These are phyloP conservation scores for Augochlora pura DNA, from an alignment of 1,140 invertebrate genomes.

Conservation along the genomic window DNA sequence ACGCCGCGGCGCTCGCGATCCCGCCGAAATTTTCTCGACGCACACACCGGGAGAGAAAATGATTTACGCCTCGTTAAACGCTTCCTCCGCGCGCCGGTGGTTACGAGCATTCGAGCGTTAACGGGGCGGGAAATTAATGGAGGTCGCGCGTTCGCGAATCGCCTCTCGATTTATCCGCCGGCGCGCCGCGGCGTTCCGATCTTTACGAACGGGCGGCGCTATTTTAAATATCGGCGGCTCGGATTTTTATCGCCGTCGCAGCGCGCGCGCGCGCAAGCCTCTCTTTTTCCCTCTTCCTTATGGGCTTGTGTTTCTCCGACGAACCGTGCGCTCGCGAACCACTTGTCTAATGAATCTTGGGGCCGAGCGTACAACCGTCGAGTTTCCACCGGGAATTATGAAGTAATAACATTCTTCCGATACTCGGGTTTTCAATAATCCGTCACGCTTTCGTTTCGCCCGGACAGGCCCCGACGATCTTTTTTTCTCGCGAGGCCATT, in stretches of 20 bases:
- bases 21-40: constrained; percentile 24
- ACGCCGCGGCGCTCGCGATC: too few relatives aligned
- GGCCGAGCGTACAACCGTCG: not conserved
- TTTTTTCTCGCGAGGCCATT: not conserved
- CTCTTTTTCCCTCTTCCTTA: not conserved
- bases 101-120: constrained; percentile 14
- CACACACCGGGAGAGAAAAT: not conserved
- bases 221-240: constrained; percentile 12
- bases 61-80: constrained; percentile 12
- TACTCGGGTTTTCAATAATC: not conserved
- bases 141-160: constrained; percentile 8
- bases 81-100: not conserved
- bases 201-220: constrained; percentile 16
- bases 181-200: constrained; percentile 1
- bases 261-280: too few relatives aligned
- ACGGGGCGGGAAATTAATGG: constrained; percentile 21
- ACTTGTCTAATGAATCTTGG: constrained; percentile 1
- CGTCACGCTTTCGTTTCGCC: not conserved
- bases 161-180: constrained; percentile 29
- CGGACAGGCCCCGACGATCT: not conserved
- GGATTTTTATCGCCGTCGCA: constrained; percentile 4
- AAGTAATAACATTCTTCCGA: constrained; percentile 4
- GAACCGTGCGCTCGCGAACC: constrained; percentile 2
- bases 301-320: not conserved
- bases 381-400: constrained; percentile 3